Base-by-base conservation (phyloP, 2,888 invertebrate species). In the Torymus aiolomorphi region DNA sequence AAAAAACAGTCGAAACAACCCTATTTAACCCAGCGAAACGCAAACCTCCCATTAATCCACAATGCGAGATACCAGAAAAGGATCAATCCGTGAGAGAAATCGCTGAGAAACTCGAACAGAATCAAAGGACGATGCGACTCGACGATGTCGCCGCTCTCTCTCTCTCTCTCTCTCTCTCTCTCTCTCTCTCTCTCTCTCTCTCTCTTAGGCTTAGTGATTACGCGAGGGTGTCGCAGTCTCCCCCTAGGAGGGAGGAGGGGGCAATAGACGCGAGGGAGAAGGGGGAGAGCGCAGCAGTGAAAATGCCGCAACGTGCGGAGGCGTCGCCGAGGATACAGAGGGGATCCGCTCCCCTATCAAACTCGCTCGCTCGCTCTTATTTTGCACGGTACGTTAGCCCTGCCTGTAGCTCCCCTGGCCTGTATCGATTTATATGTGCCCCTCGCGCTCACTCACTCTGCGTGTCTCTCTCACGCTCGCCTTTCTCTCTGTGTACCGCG, bases 231-330 rank as follows among this genome's bases (percentile, higher is more conserved):
- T 63, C n/a, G 5, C 20, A 13, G 10, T 24, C 61, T 31, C 24
- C 10, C 63, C 12, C 16, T 5, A 10, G 10, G 10, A 31, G 1
- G n/a, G 42, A 16, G 42, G 8, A 42, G 10, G 42, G 42, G 42
- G 63, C 49, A 63, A 63, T 63, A 63, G 16, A 42, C 16, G 42
- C 62, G n/a, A n/a, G 10, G 16, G 11, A 52, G 42, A 5, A 2
- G 13, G 14, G 13, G 42, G 16, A 3, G 11, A 66, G 49, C 31
- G 52, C n/a, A 12, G 49, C 20, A 14, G 16, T 56, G 65, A 77
- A 71, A 71, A 77, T 77, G 56, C 69, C 77, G 57, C 57, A 77
- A 71, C 51, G 63, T 11, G 3, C 3, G 31, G 31, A 14, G 54
- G 18, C 51, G 20, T 51, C 18, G 61, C 51, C 16, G n/a, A 63